Base-by-base conservation (phyloP, 2,113 vertebrate species). In the Neoarius graeffei region DNA sequence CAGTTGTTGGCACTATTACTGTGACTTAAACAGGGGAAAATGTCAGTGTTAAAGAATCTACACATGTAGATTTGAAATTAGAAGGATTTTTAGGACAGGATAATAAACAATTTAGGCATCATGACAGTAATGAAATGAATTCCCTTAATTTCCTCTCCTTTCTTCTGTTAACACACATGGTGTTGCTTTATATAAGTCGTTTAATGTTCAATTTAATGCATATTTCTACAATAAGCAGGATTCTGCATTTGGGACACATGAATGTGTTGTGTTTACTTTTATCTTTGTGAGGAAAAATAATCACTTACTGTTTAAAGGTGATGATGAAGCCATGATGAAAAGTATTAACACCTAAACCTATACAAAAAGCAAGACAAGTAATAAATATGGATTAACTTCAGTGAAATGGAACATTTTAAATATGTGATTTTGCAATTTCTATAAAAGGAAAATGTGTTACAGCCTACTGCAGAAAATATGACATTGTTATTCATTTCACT, bases 111-210 rank as follows among this genome's bases (percentile, higher is more conserved):
- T 76, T 48, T 50, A 42, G 83, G 83, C 81, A 73, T 89, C 89
- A 73, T 19, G 88, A 88, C 14, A 42, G 59, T 93, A 92, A 94
- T 90, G 89, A 69, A 91, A 91, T 94, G 91, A 93, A 85, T 84
- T 80, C 42, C 42, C 20, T 23, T 50, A 6, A 20, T 1, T n/a
- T 42, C 42, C 42, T 42, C 42, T 42, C 42, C 42, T 42, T 42
- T 42, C 42, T 42, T 42, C 42, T 42, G 42, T 42, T 42, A 42
- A 3, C 35, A 35, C 27, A 69, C 23, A 62, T 62, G 62, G 71
- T 73, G 71, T 8, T 48, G 19, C 35, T 48, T 5, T 10, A 23
- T 69, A 30, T 42, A 3, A n/a, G 23, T 77, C 0, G 3, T n/a
- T 77, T 52, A 77, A 13, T 50, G 20, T 13, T 4, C 4, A 7